These are phyloP conservation scores for Parasteatoda lunata DNA, from an alignment of 2,888 invertebrate genomes.

Conservation along the genomic window DNA sequence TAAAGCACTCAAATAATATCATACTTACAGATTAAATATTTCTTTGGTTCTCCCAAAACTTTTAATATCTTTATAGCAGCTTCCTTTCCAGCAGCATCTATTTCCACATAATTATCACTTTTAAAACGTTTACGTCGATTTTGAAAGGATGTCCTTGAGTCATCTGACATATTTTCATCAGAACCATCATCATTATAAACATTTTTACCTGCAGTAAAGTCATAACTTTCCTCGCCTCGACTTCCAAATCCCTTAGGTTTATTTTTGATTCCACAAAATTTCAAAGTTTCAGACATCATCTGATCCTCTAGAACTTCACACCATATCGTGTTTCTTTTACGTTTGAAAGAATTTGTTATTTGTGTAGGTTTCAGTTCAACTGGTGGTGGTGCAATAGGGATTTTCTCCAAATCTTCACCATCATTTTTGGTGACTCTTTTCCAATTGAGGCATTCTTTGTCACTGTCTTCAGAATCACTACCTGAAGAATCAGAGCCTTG, in stretches of 20 bases:
- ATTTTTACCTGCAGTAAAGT: slow-evolving; percentile 31
- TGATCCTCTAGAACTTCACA: slow-evolving; percentile 49
- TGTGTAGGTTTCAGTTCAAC: not conserved
- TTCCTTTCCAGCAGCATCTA: slow-evolving; percentile 13
- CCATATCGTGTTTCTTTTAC: slow-evolving; percentile 54
- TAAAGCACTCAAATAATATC: not conserved
- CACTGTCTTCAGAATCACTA: slow-evolving; percentile 44
- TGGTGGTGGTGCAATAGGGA: slow-evolving; percentile 8
- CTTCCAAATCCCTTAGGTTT: slow-evolving; percentile 31
- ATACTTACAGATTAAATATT: slow-evolving; percentile 57
- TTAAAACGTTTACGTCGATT: not conserved
- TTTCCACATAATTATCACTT: slow-evolving; percentile 10
- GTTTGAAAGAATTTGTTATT: not conserved
- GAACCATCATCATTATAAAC: slow-evolving; percentile 1
- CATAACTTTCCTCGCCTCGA: slow-evolving; percentile 53
- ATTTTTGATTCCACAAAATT: slow-evolving; percentile 31
- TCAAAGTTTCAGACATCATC: slow-evolving; percentile 39
- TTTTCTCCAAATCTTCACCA: slow-evolving; percentile 2
- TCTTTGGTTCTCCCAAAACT: slow-evolving; percentile 34
- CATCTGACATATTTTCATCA: slow-evolving; percentile 24
- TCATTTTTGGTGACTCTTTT: slow-evolving; percentile 27
- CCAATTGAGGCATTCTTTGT: slow-evolving; percentile 36
- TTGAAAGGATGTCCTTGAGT: not conserved
- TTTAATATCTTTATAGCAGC: slow-evolving; percentile 41
- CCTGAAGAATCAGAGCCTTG: slow-evolving; percentile 12